These are phyloP conservation scores for Cottus gobio DNA, from an alignment of 2,113 vertebrate species.

Conservation along the genomic window DNA sequence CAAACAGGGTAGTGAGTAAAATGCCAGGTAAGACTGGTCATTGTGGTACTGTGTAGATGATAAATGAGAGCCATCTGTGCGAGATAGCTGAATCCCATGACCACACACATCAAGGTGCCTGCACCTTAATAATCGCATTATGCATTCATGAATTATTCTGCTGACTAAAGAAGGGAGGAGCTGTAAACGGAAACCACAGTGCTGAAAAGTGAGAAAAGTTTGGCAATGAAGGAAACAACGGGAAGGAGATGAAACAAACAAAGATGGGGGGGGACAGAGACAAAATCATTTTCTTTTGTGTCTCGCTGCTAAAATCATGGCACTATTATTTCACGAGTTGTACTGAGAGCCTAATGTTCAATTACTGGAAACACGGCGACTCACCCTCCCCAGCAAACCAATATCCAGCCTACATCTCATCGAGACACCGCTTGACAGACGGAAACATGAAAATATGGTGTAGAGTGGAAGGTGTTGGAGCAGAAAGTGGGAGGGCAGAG, in stretches of 20 bases:
- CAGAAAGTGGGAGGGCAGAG: not conserved
- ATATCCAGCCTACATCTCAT: conserved; percentile 77
- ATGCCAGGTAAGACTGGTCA: not conserved
- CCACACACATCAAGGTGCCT: conserved; percentile 16
- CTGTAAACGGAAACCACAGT: conserved; percentile 20
- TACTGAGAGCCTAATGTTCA: conserved; percentile 80
- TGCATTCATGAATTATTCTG: conserved; percentile 31
- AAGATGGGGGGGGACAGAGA: conserved; percentile 27
- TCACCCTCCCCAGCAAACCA: conserved; percentile 64
- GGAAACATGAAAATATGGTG: conserved; percentile 64
- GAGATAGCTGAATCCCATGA: conserved; percentile 7
- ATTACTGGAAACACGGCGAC: conserved; percentile 81
- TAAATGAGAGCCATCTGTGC: not conserved
- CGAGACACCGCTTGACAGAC: conserved; percentile 68
- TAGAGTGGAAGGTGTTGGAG: conserved; percentile 21
- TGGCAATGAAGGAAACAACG: conserved; percentile 32
- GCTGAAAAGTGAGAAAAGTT: conserved; percentile 27
- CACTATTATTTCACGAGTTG: conserved; percentile 73
- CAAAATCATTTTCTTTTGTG: conserved; percentile 69
- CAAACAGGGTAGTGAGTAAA: not conserved
- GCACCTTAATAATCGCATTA: conserved; percentile 6
- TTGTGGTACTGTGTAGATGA: not conserved
- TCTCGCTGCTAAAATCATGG: conserved; percentile 67
- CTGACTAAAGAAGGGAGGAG: conserved; percentile 21
- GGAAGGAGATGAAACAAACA: conserved; percentile 40